These are phyloP conservation scores for Lithosia quadra DNA, from an alignment of 2,888 invertebrate genomes.

Conservation along the genomic window DNA sequence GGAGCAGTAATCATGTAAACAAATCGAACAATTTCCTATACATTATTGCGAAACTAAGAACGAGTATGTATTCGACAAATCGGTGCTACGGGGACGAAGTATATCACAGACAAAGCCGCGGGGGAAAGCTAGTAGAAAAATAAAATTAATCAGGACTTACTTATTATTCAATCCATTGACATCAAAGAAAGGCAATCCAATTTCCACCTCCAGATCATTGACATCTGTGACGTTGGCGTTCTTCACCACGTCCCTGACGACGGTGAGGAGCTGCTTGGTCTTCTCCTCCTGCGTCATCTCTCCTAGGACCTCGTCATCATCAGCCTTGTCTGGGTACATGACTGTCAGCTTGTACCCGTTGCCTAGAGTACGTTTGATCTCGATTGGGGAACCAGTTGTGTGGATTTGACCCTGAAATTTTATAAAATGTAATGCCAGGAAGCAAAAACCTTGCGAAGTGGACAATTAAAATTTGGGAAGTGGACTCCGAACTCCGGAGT, in stretches of 20 bases:
- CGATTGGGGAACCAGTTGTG: slow-evolving; percentile 86
- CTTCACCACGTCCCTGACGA: slow-evolving; percentile 73
- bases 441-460: neutral
- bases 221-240: slow-evolving; percentile 80
- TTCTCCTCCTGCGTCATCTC: slow-evolving; percentile 65
- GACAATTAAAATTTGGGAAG: too few species aligned
- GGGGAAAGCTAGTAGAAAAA: neutral
- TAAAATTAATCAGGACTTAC: slow-evolving; percentile 65
- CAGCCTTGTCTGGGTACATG: slow-evolving; percentile 62
- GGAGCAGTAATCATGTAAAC: too few species aligned
- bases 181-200: slow-evolving; percentile 84
- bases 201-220: slow-evolving; percentile 72
- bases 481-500: too few species aligned
- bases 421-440: neutral
- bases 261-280: slow-evolving; percentile 72
- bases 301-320: slow-evolving; percentile 36
- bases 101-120: too few species aligned
- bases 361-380: slow-evolving; percentile 85
- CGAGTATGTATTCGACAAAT: too few species aligned
- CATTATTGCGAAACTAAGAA: too few species aligned
- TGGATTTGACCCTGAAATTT: slow-evolving; percentile 82
- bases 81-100: too few species aligned
- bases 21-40: too few species aligned
- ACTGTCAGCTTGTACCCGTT: slow-evolving; percentile 85
- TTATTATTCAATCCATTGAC: slow-evolving; percentile 81